Base-by-base conservation (phyloP, 2,888 invertebrate genomes). In the Podabrus alpinus region DNA sequence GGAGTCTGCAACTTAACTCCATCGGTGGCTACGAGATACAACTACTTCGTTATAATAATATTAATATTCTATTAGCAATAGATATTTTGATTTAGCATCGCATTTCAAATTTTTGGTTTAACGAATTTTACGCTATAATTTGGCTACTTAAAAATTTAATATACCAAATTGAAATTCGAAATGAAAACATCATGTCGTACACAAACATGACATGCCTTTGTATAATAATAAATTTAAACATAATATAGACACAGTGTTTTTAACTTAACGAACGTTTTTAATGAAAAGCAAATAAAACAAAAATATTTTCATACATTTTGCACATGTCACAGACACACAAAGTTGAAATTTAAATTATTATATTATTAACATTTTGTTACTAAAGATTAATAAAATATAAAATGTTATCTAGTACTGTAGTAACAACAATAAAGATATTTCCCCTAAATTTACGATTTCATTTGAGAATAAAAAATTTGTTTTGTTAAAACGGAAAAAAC, bases 221-320 rank as follows among this genome's bases (percentile, higher is more conserved):
- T 66, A 15, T 19, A 17, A 19, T 19, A 64, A 64, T 45, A 45
- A 64, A 64, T 64, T 64, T 21, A n/a, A 16, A 15, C 17, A 16
- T 64, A 64, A 19, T 64, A 64, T 64, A 64, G 62, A 64, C 62
- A 64, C 62, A 64, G 19, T n/a, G 17, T 64, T 64, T 64, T 21
- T 21, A 19, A 64, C 62, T 64, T 73, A 73, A 72, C 61, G 72
- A 68, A 62, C 16, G 68, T 45, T 17, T 72, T 68, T 68, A 72
- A 73, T 73, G 68, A 73, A 73, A 73, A 73, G 59, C 73, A 73
- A 73, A 73, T 73, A 73, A 69, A 73, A 72, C 21, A 21, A 66
- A 60, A 61, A 59, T 29, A 64, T 66, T 59, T 69, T 24, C 66
- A 64, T n/a, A 45, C 69, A 21, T 64, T 69, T n/a, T 45, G 68